Evolutionary conservation across 1,140 invertebrate genomes (phyloP), one percentile per base, ranked within the genome.

Genomic region (Euwallacea fornicatus): DNA sequence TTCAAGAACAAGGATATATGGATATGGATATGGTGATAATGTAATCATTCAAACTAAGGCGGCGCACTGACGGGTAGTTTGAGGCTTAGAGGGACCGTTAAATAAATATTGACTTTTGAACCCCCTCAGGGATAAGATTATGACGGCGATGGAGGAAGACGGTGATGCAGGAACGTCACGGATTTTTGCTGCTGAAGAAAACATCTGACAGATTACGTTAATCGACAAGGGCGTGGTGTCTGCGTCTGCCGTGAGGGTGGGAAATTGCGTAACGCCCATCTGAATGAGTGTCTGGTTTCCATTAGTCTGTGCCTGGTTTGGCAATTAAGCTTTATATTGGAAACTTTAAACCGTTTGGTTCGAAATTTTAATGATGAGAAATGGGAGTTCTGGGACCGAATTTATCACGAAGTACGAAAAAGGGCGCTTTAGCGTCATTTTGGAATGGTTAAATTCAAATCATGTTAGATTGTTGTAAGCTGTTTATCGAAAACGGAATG

Each of bases 1-100:
- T 58, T 66, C 64, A 58, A 58, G 64, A 56, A 66, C 64, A 66
- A 42, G 42, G 64, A 66, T 66, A 44, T 66, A 66, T 66, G 64
- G 53, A 66, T 66, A 66, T 46, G 44, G n/a, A 33, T 33, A 33
- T 65, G 46, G 54, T 56, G 64, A 66, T 66, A 66, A 66, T 66
- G 47, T 66, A 66, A 56, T 66, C 64, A 58, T 66, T 66, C 53
- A 66, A 66, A 66, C 53, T 42, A 16, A 42, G 64, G 64, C 41
- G 44, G 44, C 47, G 44, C 54, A 54, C 62, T 66, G 64, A 66
- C 53, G 53, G 64, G 64, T 56, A 66, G 53, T 66, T 58, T 66
- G 3, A 42, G 53, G 42, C 54, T 13, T 66, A 43, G 47, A 55
- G 64, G 54, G 54, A 50, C 56, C 42, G 64, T 33, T 66, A 66